phyloP scores from a whole-genome alignment of 2,888 invertebrate genomes.

The Diarsia mendica region DNA sequence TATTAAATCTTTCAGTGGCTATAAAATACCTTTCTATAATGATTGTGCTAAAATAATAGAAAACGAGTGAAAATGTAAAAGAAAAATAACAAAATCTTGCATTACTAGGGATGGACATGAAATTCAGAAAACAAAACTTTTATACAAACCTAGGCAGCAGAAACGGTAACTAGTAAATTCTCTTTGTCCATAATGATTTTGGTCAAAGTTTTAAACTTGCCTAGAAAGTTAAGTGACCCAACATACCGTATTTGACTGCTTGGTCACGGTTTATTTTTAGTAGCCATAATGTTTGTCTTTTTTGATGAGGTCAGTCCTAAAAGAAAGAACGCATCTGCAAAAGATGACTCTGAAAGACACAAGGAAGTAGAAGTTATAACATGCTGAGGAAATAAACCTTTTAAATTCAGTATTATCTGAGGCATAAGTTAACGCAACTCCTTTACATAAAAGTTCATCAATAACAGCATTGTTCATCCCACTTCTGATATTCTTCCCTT shows the following conservation, averaged over 20 bases:
- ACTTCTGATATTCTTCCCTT: neutral
- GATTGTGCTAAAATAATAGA: constrained; percentile 21
- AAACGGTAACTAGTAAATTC: neutral
- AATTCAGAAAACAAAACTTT: neutral
- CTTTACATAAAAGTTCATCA: neutral
- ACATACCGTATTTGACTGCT: constrained; percentile 4
- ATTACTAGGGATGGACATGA: neutral
- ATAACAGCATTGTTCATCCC: constrained; percentile 5
- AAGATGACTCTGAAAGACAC: neutral
- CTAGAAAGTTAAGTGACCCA: neutral
- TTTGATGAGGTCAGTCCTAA: neutral
- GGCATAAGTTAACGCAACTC: neutral
- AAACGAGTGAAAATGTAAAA: constrained; percentile 6
- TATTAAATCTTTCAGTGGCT: constrained; percentile 32
- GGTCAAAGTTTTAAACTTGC: neutral
- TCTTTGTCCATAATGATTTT: neutral
- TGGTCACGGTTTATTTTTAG: neutral
- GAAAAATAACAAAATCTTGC: neutral
- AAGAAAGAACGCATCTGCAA: neutral
- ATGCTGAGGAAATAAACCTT: neutral
- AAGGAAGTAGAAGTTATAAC: neutral
- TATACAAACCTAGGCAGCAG: neutral
- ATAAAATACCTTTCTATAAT: constrained; percentile 18
- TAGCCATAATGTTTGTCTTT: neutral
- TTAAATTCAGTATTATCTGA: neutral